Base-by-base conservation (phyloP, 1,140 invertebrate genomes). In the Listronotus oregonensis region DNA sequence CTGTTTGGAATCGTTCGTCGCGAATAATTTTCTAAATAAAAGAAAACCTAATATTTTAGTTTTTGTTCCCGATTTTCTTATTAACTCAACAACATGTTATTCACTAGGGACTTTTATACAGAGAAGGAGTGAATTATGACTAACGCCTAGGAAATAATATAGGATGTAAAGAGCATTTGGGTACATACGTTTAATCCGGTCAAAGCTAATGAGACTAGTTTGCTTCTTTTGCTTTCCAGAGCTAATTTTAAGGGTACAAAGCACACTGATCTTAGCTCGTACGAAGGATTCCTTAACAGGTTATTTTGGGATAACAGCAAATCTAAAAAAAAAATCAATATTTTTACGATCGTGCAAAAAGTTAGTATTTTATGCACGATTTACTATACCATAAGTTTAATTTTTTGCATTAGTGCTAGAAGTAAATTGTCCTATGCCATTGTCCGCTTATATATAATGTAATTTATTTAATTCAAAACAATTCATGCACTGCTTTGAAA, bases 1-100 rank as follows among this genome's bases (percentile, higher is more conserved):
- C 89, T n/a, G 92, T 89, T 73, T 95, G 93, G 75, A 96, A 96
- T 64, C 93, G 84, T 75, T 95, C 91, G 81, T 97, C 94, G 67
- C 92, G 86, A 27, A 97, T 82, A 71, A 96, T 88, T 86, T 91
- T 91, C 94, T 96, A 77, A 7, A 78, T 27, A 78, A 74, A 67
- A 21, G 21, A 54, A 27, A 32, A 52, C 12, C 3, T n/a, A 8
- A 4, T 42, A 42, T 49, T 49, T 11, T 73, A 66, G 31, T 66
- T 40, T 46, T 39, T 17, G 14, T 55, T 14, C 12, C 1, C 18
- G 14, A 2, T n/a, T 15, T 43, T 21, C 8, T 31, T 51, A 11
- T 51, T 11, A 31, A 31, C 18, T n/a, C n/a, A n/a, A n/a, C n/a
- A n/a, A n/a, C n/a, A n/a, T n/a, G n/a, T n/a, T n/a, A n/a, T n/a